These are phyloP conservation scores for Oenanthe melanoleuca DNA, from an alignment of 2,113 vertebrate species.

Conservation along the genomic window DNA sequence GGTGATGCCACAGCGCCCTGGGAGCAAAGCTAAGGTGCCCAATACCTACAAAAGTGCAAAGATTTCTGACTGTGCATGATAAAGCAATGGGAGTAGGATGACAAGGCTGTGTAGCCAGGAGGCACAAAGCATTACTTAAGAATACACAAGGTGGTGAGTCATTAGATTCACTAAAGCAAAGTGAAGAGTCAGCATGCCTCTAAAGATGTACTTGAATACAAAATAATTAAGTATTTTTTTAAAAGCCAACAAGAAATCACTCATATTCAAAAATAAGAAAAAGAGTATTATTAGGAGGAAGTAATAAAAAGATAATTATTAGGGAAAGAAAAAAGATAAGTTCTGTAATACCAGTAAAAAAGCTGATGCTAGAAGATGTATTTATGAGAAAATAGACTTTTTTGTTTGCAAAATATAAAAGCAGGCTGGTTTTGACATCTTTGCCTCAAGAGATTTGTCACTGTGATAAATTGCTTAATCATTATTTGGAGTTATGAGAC, in stretches of 20 bases:
- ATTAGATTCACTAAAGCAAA: not conserved
- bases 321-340: not conserved
- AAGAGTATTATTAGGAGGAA: not conserved
- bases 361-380: not conserved
- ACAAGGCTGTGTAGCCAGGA: not conserved
- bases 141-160: not conserved
- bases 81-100: not conserved
- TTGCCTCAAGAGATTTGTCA: conserved; percentile 16
- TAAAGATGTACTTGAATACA: not conserved
- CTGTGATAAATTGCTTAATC: conserved; percentile 25
- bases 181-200: not conserved
- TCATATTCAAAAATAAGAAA: not conserved
- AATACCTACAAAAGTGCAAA: not conserved
- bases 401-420: conserved; percentile 6
- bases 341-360: not conserved
- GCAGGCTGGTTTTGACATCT: conserved; percentile 28
- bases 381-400: not conserved
- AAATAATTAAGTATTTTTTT: not conserved
- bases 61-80: not conserved
- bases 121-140: not conserved
- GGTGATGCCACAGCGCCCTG: not conserved
- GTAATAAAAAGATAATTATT: not conserved
- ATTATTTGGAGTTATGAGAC: not conserved
- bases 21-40: not conserved
- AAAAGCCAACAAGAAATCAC: not conserved